Conservation (phyloP, 2,888 invertebrate species). For the Glyphotaelius pellucidus region DNA sequence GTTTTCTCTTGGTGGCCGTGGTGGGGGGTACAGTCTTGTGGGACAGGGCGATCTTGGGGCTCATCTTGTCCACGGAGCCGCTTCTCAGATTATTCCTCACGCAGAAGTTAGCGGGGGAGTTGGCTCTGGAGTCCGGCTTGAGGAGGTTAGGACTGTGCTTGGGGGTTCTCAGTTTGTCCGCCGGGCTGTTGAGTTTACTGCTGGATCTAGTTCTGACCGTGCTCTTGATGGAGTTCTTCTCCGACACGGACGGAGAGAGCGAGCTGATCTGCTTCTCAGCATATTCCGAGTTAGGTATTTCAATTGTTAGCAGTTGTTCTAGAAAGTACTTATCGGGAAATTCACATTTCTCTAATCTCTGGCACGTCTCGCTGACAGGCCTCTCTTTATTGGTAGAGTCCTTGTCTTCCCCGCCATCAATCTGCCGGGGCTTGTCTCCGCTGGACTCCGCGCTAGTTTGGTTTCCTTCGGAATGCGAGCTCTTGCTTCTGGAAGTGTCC, state of each 20-base stretch:
- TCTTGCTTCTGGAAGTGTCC: slow-evolving; percentile 53
- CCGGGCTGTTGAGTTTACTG: slow-evolving; percentile 83
- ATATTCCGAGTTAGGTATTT: slow-evolving; percentile 84
- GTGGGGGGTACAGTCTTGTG: slow-evolving; percentile 67
- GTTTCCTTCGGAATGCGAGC: slow-evolving; percentile 53
- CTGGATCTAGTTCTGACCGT: slow-evolving; percentile 83
- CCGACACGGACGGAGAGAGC: slow-evolving; percentile 75
- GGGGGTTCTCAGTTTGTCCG: slow-evolving; percentile 76
- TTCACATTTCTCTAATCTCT: slow-evolving; percentile 72
- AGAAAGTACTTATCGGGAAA: slow-evolving; percentile 80
- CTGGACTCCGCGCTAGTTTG: slow-evolving; percentile 54
- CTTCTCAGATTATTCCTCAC: slow-evolving; percentile 71
- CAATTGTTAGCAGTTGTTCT: slow-evolving; percentile 87
- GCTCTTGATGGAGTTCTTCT: slow-evolving; percentile 73
- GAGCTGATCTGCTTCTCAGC: slow-evolving; percentile 75
- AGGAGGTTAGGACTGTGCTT: slow-evolving; percentile 73
- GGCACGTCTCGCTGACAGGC: background rate
- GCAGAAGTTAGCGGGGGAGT: slow-evolving; percentile 71
- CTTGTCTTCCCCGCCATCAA: slow-evolving; percentile 68
- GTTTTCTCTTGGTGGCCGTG: slow-evolving; percentile 81
- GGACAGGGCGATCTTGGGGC: slow-evolving; percentile 69
- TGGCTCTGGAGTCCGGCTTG: slow-evolving; percentile 71
- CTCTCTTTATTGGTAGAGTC: slow-evolving; percentile 70
- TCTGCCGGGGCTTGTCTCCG: background rate
- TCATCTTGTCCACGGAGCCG: slow-evolving; percentile 73